Evolutionary conservation across 1,140 invertebrate genomes (phyloP).

Genomic region (Trigoniulus corallinus): DNA sequence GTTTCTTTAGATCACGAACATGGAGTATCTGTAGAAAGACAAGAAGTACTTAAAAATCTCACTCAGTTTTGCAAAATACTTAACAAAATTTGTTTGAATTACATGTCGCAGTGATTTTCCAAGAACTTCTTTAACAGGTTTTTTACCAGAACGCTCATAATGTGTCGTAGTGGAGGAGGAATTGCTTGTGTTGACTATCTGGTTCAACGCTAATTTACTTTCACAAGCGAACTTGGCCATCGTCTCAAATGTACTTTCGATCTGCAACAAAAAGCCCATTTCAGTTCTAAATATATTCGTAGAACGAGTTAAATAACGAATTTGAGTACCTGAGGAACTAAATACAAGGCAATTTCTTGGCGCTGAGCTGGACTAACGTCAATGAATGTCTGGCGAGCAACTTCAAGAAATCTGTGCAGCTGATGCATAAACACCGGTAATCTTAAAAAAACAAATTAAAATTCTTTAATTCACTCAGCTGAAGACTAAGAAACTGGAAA

Average conservation of each 20-base stretch:
- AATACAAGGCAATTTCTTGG: constrained; percentile 39
- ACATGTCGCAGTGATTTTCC: constrained; percentile 33
- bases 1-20: constrained; percentile 33
- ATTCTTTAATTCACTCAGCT: too few species aligned
- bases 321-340: constrained; percentile 36
- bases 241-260: constrained; percentile 34
- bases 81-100: too few species aligned
- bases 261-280: constrained; percentile 18
- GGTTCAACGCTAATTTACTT: constrained; percentile 33
- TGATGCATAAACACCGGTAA: constrained; percentile 44
- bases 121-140: constrained; percentile 25
- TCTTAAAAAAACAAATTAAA: constrained; percentile 12
- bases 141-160: constrained; percentile 10
- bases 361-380: constrained; percentile 35
- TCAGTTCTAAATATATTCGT: neutral
- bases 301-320: neutral
- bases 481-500: neutral
- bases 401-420: constrained; percentile 37
- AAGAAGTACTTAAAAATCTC: too few species aligned
- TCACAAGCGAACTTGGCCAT: constrained; percentile 32
- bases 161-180: constrained; percentile 17
- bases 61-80: too few species aligned
- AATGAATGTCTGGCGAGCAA: constrained; percentile 36
- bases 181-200: constrained; percentile 30
- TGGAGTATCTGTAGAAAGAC: constrained; percentile 25